These are phyloP conservation scores for Synanthedon tipuliformis DNA, from an alignment of 2,888 invertebrate species.

Conservation along the genomic window DNA sequence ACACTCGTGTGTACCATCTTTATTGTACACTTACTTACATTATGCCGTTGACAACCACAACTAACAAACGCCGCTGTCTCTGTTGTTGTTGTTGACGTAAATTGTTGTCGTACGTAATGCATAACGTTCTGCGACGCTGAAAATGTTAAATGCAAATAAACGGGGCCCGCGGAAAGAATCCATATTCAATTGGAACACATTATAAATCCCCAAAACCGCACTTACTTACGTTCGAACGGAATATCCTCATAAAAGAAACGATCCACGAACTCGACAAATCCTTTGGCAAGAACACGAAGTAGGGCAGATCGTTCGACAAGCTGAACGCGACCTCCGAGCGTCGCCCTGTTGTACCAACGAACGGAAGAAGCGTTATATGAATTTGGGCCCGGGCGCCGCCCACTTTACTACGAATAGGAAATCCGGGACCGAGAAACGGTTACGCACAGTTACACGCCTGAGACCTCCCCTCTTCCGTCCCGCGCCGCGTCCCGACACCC, in stretches of 20 bases:
- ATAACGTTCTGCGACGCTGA: slow-evolving; percentile 3
- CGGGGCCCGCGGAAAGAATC: slow-evolving; percentile 22
- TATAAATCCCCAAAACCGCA: slow-evolving; percentile 59
- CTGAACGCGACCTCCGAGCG: slow-evolving; percentile 56
- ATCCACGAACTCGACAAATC: slow-evolving; percentile 64
- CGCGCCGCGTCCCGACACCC: slow-evolving; percentile 16
- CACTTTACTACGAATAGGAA: slow-evolving; percentile 70
- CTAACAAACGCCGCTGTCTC: slow-evolving; percentile 31
- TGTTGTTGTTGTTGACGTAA: slow-evolving; percentile 17
- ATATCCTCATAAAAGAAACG: slow-evolving; percentile 64
- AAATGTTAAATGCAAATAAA: slow-evolving; percentile 17
- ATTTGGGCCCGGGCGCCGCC: slow-evolving; percentile 62
- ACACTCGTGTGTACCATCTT: slow-evolving; percentile 52
- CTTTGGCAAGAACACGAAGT: slow-evolving; percentile 65
- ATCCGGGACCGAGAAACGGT: slow-evolving; percentile 68
- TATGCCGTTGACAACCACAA: slow-evolving; percentile 57
- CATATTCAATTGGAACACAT: slow-evolving; percentile 46
- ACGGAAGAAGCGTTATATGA: slow-evolving; percentile 63
- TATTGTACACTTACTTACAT: slow-evolving; percentile 57
- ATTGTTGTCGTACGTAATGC: not conserved
- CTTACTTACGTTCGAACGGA: slow-evolving; percentile 51
- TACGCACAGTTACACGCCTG: slow-evolving; percentile 67
- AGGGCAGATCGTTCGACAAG: slow-evolving; percentile 65
- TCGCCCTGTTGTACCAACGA: slow-evolving; percentile 49
- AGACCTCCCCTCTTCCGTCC: slow-evolving; percentile 33